Base-by-base conservation (phyloP, 2,797 vertebrate species). In the Myotis findleyi region DNA sequence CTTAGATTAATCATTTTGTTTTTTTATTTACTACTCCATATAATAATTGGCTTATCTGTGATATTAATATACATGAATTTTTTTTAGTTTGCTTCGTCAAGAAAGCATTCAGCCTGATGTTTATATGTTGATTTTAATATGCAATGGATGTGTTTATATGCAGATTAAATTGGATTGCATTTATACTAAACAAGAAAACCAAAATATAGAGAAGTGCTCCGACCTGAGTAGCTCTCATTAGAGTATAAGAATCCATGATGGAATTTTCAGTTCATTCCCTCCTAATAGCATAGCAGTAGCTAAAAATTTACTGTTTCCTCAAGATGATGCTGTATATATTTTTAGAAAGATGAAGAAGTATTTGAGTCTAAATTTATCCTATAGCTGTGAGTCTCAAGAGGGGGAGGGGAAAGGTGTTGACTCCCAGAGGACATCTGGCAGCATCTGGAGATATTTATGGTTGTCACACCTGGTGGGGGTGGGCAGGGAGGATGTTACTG, bases 1-100 rank as follows among this genome's bases (percentile, higher is more conserved):
- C 97, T 97, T 92, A 88, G 92, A 97, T 97, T 97, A 97, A 97
- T 97, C 96, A 97, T 95, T 94, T 88, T 96, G 95, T 97, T 95
- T 96, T 96, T 96, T 97, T 96, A 97, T 97, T 97, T 97, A 97
- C 92, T 84, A 96, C 68, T 96, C 88, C 51, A 97, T 97, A 94
- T 92, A 97, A 97, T 97, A 97, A 97, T 97, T 97, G 97, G 93
- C 92, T 97, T 97, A 97, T 96, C 93, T 97, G 84, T 18, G 72
- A 96, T 93, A 97, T 97, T 97, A 97, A 97, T 97, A 97, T 97
- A 95, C 93, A 97, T 97, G 97, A 96, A 81, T 93, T 93, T 93
- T 96, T 94, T 96, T 95, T 41, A 93, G 90, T 88, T 95, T 90
- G 88, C 96, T 94, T 91, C 96, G 96, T 97, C 82, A 79, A 92